These are phyloP conservation scores for Caenorhabditis sp. DNA, from an alignment of 2,888 invertebrate species.

Conservation along the genomic window DNA sequence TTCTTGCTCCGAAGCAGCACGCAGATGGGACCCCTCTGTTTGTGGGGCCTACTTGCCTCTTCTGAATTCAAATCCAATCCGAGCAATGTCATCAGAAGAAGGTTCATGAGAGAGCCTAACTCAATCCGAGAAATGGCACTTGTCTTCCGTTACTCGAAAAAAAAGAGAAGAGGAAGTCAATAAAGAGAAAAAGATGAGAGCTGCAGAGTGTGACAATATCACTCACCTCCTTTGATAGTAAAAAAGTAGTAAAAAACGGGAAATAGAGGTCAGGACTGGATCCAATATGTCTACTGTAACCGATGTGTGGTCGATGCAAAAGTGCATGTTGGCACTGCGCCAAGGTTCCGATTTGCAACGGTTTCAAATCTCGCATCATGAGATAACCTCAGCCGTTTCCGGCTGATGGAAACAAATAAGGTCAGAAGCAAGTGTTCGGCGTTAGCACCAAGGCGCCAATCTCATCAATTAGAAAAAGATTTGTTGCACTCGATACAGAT, in stretches of 20 bases:
- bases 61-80: slow-evolving; percentile 56
- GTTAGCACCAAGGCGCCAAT: slow-evolving; percentile 41
- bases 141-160: slow-evolving; percentile 35
- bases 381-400: slow-evolving; percentile 52
- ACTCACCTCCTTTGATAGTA: slow-evolving; percentile 33
- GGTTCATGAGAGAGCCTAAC: slow-evolving; percentile 50
- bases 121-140: slow-evolving; percentile 45
- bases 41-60: slow-evolving; percentile 25
- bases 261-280: slow-evolving; percentile 17
- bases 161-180: background rate
- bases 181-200: slow-evolving; percentile 13
- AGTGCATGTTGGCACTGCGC: slow-evolving; percentile 54
- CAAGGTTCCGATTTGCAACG: slow-evolving; percentile 18
- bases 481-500: slow-evolving; percentile 33
- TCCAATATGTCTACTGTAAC: slow-evolving; percentile 60
- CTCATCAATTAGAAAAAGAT: slow-evolving; percentile 40
- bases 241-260: slow-evolving; percentile 31
- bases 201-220: slow-evolving; percentile 9
- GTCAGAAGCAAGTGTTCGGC: slow-evolving; percentile 43
- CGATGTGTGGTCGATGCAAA: slow-evolving; percentile 48
- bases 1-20: slow-evolving; percentile 42
- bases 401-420: slow-evolving; percentile 34
- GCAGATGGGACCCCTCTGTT: slow-evolving; percentile 32
- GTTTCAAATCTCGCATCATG: slow-evolving; percentile 57
- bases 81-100: slow-evolving; percentile 47